These are phyloP conservation scores for Gryllus longicercus DNA, from an alignment of 2,888 invertebrate species.

Conservation along the genomic window DNA sequence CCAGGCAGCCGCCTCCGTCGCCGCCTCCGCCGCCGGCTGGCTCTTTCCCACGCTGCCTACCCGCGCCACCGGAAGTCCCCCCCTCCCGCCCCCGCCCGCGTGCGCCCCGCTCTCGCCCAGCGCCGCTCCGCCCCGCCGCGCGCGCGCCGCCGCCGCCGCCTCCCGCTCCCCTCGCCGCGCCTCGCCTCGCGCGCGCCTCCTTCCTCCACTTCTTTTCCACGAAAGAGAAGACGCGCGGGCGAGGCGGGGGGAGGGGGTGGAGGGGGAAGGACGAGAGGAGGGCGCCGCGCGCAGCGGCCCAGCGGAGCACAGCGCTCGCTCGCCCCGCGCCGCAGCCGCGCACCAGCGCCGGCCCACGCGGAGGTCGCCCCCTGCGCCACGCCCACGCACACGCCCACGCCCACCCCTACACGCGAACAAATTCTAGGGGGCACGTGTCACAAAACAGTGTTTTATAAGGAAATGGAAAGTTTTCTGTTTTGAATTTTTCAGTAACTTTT, in stretches of 20 bases:
- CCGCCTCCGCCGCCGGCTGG: neutral
- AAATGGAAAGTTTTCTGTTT: too few species aligned
- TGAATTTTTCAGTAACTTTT: too few species aligned
- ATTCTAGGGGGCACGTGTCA: too few species aligned
- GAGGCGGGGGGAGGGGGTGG: neutral
- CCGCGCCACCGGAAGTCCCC: constrained; percentile 10
- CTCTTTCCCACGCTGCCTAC: neutral
- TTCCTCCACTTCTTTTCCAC: constrained; percentile 10
- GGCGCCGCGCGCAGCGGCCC: too few species aligned
- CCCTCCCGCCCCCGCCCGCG: neutral
- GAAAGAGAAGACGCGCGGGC: constrained; percentile 8
- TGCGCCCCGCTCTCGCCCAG: neutral
- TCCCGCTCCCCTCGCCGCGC: neutral
- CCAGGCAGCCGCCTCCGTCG: neutral
- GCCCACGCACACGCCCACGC: too few species aligned
- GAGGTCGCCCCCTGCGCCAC: too few species aligned
- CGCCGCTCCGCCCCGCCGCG: neutral
- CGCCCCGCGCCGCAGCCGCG: too few species aligned
- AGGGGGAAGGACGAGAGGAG: too few species aligned
- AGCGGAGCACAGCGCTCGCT: too few species aligned
- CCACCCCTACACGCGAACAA: too few species aligned
- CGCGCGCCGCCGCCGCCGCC: neutral
- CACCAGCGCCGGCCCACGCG: too few species aligned
- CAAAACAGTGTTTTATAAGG: too few species aligned
- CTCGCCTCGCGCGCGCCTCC: neutral